Base-by-base conservation (phyloP, 2,113 vertebrate genomes). In the Amphilophus citrinellus region DNA sequence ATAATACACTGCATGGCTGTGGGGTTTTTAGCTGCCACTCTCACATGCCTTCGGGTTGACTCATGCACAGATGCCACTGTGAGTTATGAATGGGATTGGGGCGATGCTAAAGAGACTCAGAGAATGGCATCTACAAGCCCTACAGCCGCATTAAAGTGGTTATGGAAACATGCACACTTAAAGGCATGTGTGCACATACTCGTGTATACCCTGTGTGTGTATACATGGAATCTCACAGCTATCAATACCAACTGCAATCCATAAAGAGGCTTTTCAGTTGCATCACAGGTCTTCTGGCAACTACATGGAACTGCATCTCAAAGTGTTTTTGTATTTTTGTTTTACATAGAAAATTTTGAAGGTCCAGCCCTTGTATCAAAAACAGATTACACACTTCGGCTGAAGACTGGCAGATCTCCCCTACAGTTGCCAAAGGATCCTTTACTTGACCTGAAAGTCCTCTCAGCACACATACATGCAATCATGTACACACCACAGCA, bases 211-310 rank as follows among this genome's bases (percentile, higher is more conserved):
- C 73, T 73, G 30, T 60, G 7, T 73, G 76, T 61, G 39, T 68
- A 83, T 68, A 82, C 84, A 78, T 66, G 61, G 56, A 82, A 22
- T 32, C 73, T 87, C 84, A 82, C 85, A 79, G 73, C 86, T 30
- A 24, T 66, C 77, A 62, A 24, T 79, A 61, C 63, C n/a, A 24
- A 66, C 63, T 84, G 77, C 84, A 57, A 77, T 83, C 61, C 86
- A 87, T 85, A 56, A 53, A 63, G 82, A 81, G 73, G 85, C 76
- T 85, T 84, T 90, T 85, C 84, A 88, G 82, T 56, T 84, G 81
- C 88, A 84, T 90, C 80, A 77, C 73, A 87, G 79, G 80, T 88
- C 77, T 75, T 61, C 81, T 84, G 80, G 86, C 89, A 90, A 90
- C 87, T 42, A 76, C n/a, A 30, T 82, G 80, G 78, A n/a, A 78